These are phyloP conservation scores for Macrotrachela quadricornifera DNA, from an alignment of 1,140 invertebrate genomes.

Conservation along the genomic window DNA sequence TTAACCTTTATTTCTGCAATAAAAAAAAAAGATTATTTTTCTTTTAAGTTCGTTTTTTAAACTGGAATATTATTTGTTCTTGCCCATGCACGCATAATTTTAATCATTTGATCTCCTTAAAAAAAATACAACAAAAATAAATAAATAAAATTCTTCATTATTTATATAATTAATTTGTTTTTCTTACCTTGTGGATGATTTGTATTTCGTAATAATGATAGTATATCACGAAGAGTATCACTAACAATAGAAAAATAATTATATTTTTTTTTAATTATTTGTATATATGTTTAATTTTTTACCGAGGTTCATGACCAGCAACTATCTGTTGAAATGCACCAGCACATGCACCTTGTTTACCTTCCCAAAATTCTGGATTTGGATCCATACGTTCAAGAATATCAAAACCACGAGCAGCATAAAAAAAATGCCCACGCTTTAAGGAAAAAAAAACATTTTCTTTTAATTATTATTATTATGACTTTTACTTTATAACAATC, in stretches of 20 bases:
- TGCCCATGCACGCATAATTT: conserved; percentile 68
- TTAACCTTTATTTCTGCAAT: too few relatives aligned
- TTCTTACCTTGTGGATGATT: conserved; percentile 51
- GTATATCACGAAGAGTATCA: conserved; percentile 54
- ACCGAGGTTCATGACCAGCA: conserved; percentile 46
- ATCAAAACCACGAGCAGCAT: conserved; percentile 52
- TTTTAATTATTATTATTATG: not conserved
- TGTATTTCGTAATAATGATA: conserved; percentile 57
- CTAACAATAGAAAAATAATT: conserved; percentile 29
- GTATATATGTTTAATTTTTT: conserved; percentile 10
- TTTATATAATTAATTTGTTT: too few relatives aligned
- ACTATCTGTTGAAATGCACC: conserved; percentile 60
- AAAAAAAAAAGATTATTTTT: too few relatives aligned
- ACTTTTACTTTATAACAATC: conserved; percentile 58
- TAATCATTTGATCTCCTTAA: conserved; percentile 49
- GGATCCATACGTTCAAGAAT: conserved; percentile 53
- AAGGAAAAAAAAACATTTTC: not conserved
- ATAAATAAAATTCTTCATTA: too few relatives aligned
- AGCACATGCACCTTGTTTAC: conserved; percentile 74
- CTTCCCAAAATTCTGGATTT: conserved; percentile 89
- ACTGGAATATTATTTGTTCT: conserved; percentile 45
- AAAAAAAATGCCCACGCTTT: conserved; percentile 81
- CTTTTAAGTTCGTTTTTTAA: not conserved
- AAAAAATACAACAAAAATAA: too few relatives aligned
- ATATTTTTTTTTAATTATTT: not conserved